Percentiles rank a stretch among this genome's conserved stretches.
phyloP scores from a whole-genome alignment of 2,113 vertebrate genomes.

The Aldabrachelys gigantea region DNA sequence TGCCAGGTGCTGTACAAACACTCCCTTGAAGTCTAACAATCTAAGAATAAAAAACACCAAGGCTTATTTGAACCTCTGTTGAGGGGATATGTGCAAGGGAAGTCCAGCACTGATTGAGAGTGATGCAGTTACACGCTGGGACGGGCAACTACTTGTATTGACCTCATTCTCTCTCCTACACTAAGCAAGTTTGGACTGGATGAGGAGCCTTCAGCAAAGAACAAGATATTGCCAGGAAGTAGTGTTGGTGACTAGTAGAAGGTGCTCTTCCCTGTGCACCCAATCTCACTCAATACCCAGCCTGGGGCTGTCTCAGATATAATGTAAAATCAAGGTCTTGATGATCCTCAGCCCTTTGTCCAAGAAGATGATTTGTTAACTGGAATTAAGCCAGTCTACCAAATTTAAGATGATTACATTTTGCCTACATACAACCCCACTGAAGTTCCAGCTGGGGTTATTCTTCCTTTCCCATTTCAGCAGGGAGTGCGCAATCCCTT shows the following conservation, averaged over 20 bases:
- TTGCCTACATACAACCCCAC: neutral
- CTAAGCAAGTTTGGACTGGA: neutral
- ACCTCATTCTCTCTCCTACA: neutral
- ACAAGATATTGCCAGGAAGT: neutral
- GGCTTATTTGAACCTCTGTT: neutral
- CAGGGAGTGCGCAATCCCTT: slow-evolving; percentile 57
- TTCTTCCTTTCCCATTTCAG: slow-evolving; percentile 49
- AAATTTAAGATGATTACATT: neutral
- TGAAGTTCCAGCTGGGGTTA: neutral
- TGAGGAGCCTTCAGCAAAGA: neutral
- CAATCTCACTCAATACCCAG: neutral
- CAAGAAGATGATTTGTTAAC: neutral
- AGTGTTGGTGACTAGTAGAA: neutral
- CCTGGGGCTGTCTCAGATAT: neutral
- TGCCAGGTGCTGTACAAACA: neutral
- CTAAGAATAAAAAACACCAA: neutral
- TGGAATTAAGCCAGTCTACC: too few species aligned
- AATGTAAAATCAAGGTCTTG: neutral
- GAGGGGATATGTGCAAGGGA: neutral
- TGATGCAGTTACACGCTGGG: neutral
- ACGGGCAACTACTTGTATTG: neutral
- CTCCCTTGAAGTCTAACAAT: neutral
- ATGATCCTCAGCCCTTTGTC: neutral
- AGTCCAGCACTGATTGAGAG: slow-evolving; percentile 25
- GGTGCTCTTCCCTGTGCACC: neutral